These are phyloP conservation scores for Macaria liturata DNA, from an alignment of 2,888 invertebrate genomes.

Conservation along the genomic window DNA sequence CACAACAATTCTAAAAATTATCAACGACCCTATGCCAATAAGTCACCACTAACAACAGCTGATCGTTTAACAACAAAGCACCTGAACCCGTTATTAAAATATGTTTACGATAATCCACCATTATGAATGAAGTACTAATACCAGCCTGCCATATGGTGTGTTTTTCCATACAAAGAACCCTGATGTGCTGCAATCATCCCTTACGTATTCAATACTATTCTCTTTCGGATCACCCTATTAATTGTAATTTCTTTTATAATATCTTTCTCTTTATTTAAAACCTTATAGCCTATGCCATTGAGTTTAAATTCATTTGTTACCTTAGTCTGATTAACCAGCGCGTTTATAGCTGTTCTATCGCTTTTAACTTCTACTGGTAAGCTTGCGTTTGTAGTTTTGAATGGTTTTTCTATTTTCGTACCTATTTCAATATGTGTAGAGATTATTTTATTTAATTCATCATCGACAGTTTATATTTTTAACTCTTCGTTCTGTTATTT, in stretches of 20 bases:
- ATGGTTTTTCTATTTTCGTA: slow-evolving; percentile 35
- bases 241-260: slow-evolving; percentile 60
- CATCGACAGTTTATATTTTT: no score
- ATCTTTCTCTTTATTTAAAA: slow-evolving; percentile 30
- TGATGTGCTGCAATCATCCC: slow-evolving; percentile 69
- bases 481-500: slow-evolving; percentile 14
- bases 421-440: slow-evolving; percentile 25
- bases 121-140: slow-evolving; percentile 59
- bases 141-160: slow-evolving; percentile 71
- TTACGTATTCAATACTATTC: slow-evolving; percentile 64
- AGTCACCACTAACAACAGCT: slow-evolving; percentile 28
- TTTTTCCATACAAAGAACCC: slow-evolving; percentile 58
- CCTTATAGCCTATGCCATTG: slow-evolving; percentile 33
- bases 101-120: slow-evolving; percentile 65
- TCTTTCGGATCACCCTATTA: slow-evolving; percentile 76
- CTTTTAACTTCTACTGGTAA: slow-evolving; percentile 58
- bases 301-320: slow-evolving; percentile 32
- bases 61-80: slow-evolving; percentile 50
- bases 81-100: slow-evolving; percentile 69
- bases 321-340: slow-evolving; percentile 49
- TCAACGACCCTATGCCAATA: background rate
- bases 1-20: no score
- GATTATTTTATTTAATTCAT: slow-evolving; percentile 2
- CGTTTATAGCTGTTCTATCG: slow-evolving; percentile 61
- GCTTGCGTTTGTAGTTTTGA: slow-evolving; percentile 41